These are phyloP conservation scores for Dryococelus australis DNA, from an alignment of 2,888 invertebrate species.

Conservation along the genomic window DNA sequence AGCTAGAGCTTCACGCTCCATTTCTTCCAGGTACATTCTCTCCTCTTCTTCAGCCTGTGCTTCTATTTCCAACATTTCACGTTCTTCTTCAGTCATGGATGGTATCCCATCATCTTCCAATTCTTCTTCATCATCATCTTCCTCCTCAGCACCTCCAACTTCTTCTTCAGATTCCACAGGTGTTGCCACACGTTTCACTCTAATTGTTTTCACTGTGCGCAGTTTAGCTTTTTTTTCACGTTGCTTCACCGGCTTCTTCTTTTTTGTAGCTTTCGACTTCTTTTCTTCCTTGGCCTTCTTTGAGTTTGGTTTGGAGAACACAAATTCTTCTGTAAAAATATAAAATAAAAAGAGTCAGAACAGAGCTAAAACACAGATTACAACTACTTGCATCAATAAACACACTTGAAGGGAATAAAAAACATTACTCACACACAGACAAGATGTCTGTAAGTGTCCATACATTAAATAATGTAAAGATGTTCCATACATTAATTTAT, in stretches of 20 bases:
- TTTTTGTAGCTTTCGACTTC: constrained; percentile 20
- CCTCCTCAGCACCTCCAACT: constrained; percentile 53
- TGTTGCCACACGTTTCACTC: constrained; percentile 65
- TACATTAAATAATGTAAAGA: no score
- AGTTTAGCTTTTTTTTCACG: constrained; percentile 25
- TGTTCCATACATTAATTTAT: no score
- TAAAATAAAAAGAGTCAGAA: not conserved
- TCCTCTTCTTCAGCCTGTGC: constrained; percentile 21
- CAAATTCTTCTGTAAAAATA: not conserved
- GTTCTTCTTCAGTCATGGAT: constrained; percentile 42
- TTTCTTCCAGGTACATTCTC: not conserved
- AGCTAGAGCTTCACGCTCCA: constrained; percentile 17
- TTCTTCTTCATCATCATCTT: constrained; percentile 58
- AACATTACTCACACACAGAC: no score
- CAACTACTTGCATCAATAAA: no score
- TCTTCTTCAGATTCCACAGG: constrained; percentile 64
- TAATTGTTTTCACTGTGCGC: constrained; percentile 57
- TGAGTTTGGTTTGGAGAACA: not conserved
- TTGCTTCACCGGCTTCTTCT: not conserved
- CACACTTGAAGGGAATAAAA: no score
- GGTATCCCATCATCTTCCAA: constrained; percentile 47
- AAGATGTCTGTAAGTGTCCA: no score
- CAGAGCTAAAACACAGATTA: not conserved
- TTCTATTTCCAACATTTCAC: constrained; percentile 40
- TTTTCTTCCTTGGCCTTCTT: constrained; percentile 33